These are phyloP conservation scores for Tragelaphus eurycerus DNA, from an alignment of 2,797 vertebrate species.

Conservation along the genomic window DNA sequence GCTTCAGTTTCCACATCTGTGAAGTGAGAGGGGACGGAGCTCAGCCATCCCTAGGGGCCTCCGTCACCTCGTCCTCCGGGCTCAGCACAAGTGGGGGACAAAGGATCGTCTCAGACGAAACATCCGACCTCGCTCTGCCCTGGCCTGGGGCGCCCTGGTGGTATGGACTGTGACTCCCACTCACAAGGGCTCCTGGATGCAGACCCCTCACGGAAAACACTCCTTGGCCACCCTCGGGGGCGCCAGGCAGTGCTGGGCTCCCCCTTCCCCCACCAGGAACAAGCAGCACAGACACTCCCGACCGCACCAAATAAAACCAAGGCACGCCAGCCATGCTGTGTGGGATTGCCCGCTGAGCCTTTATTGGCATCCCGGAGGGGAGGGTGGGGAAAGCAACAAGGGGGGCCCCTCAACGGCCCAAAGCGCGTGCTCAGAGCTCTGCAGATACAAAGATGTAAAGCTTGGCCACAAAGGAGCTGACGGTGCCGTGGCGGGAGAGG, in stretches of 20 bases:
- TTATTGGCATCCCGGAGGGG: conserved; percentile 53
- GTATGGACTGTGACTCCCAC: fast-evolving
- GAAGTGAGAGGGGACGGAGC: not conserved
- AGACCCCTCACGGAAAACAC: fast-evolving
- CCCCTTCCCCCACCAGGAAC: not conserved
- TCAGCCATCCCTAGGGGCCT: not conserved
- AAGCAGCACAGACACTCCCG: not conserved
- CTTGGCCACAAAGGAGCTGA: conserved; percentile 93
- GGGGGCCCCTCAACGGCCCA: not conserved
- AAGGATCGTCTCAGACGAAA: fast-evolving
- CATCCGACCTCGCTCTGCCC: fast-evolving
- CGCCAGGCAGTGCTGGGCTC: not conserved
- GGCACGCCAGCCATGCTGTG: conserved; percentile 13
- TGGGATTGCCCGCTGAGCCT: not conserved
- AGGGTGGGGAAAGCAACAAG: conserved; percentile 40
- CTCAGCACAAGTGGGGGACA: not conserved
- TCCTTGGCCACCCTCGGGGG: fast-evolving
- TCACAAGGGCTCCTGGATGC: fast-evolving
- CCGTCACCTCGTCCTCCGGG: not conserved
- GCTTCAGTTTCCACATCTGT: not conserved
- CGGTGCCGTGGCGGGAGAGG: conserved; percentile 88
- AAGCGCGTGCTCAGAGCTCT: conserved; percentile 85
- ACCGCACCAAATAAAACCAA: conserved; percentile 35
- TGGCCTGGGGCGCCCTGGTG: not conserved
- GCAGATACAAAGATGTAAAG: conserved; percentile 93